phyloP scores from a whole-genome alignment of 2,113 vertebrate species.

The Perognathus longimembris region DNA sequence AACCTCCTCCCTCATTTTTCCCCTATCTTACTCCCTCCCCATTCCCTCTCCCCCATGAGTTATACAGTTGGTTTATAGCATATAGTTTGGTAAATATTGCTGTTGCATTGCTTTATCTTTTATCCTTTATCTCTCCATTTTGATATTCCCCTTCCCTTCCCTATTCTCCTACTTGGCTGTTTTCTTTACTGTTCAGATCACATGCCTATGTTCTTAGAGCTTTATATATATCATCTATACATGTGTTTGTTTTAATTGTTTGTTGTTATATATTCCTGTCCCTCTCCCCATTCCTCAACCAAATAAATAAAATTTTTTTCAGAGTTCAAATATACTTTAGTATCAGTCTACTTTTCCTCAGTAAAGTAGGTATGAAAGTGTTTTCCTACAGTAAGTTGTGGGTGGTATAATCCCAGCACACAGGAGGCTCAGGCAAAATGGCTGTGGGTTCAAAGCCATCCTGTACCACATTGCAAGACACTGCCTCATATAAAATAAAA shows the following conservation, averaged over 20 bases:
- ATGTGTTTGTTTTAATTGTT: not conserved
- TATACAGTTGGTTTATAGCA: too few relatives aligned
- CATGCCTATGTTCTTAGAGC: not conserved
- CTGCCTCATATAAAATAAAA: too few relatives aligned
- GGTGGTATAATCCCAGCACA: not conserved
- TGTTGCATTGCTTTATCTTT: too few relatives aligned
- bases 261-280: not conserved
- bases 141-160: too few relatives aligned
- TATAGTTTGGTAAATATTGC: too few relatives aligned
- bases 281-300: not conserved
- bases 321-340: not conserved
- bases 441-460: too few relatives aligned
- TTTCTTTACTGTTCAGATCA: too few relatives aligned
- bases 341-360: not conserved
- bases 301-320: constrained; percentile 17
- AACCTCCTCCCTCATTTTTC: not conserved
- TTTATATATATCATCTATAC: not conserved
- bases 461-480: too few relatives aligned
- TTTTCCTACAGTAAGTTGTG: not conserved
- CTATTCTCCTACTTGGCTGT: too few relatives aligned
- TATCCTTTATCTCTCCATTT: too few relatives aligned
- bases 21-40: too few relatives aligned
- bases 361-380: not conserved
- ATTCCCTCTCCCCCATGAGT: too few relatives aligned
- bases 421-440: not conserved